Base-by-base conservation (phyloP, 2,888 invertebrate species). In the Amblyteles armatorius region DNA sequence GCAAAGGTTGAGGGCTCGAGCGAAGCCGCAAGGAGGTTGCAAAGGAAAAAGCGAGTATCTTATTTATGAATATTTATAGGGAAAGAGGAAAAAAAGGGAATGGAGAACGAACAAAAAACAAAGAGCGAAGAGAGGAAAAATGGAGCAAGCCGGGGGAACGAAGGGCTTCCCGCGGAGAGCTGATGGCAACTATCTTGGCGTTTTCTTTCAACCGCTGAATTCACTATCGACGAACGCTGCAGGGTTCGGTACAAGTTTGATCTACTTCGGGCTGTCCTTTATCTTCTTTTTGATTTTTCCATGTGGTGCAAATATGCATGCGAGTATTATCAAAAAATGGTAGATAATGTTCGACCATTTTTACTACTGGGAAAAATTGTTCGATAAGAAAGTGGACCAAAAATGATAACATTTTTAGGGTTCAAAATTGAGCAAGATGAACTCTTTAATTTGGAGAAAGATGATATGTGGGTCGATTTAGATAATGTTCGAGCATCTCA, bases 51-150 rank as follows among this genome's bases (percentile, higher is more conserved):
- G 82, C 57, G 73, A 88, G 90, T 90, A 89, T 90, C 91, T 91
- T 89, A 90, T 90, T 91, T 90, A 92, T 92, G 93, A 93, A 93
- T 92, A 93, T 93, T 91, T 90, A 93, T 92, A 89, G 55, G 84
- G 65, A 81, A 65, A 68, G 55, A 67, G 55, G 22, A 36, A 72
- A 79, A 86, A 73, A 26, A 36, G 36, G 7, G 22, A 40, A 40
- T 55, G 13, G 50, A 40, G 67, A 71, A 74, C 74, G 69, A 73
- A 79, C 26, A 71, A 29, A 11, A 48, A 19, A 33, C 50, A 48
- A 60, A 29, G 48, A 69, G 55, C 2, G 16, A 48, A 48, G 16
- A 48, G 3, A 48, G 26, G 29, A 44, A 50, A 73, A 77, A 63
- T 33, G 16, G 16, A 63, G 69, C 40, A 44, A 69, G 33, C 65